These are phyloP conservation scores for Nymphalis polychloros DNA, from an alignment of 2,888 invertebrate genomes.

Conservation along the genomic window DNA sequence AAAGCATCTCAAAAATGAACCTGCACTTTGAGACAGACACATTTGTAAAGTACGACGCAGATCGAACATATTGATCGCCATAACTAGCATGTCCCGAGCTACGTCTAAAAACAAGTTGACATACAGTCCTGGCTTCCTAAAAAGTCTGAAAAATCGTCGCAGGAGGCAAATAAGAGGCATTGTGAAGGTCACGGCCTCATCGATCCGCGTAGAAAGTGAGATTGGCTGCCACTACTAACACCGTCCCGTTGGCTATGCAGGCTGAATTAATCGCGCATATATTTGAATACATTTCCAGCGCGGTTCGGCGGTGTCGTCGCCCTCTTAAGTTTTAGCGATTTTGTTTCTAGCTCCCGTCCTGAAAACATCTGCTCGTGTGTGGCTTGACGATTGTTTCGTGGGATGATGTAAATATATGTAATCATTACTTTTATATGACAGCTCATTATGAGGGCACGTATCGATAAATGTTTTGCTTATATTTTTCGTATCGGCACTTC, in stretches of 20 bases:
- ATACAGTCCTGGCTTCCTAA: conserved; percentile 7
- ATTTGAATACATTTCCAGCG: conserved; percentile 79
- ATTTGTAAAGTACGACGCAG: no score
- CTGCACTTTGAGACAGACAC: no score
- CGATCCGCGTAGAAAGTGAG: conserved; percentile 82
- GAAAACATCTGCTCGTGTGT: conserved; percentile 9
- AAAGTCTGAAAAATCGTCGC: conserved; percentile 62
- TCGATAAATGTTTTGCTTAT: no score
- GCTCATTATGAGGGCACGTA: no score
- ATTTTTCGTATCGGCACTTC: no score
- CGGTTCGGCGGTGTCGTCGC: conserved; percentile 76
- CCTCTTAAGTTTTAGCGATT: conserved; percentile 79
- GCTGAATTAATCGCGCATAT: conserved; percentile 83
- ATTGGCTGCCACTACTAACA: conserved; percentile 81
- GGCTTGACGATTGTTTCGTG: neutral
- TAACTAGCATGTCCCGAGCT: neutral
- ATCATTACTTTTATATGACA: no score
- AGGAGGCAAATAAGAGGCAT: conserved; percentile 75
- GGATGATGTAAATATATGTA: no score
- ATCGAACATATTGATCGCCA: no score
- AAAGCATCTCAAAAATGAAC: no score
- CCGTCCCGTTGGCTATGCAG: conserved; percentile 81
- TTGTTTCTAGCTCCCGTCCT: conserved; percentile 53
- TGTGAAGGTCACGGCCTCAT: conserved; percentile 81
- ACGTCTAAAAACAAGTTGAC: neutral